Evolutionary conservation across 2,113 vertebrate species (phyloP).

Genomic region (Phyllostomus discolor): DNA sequence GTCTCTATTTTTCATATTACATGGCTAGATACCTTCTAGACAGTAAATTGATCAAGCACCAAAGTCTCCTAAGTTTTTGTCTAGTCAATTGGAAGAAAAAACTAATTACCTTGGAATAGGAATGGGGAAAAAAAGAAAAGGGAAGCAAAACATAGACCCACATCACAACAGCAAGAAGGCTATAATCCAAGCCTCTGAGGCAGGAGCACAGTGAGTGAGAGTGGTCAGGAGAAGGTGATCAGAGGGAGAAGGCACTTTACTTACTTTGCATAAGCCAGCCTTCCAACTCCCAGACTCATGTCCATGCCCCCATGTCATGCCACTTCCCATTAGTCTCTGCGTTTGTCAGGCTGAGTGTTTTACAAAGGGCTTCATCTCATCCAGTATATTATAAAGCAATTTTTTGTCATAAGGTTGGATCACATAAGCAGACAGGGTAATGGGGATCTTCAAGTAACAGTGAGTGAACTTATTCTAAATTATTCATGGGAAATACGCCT

Average conservation of each 20-base stretch:
- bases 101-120: background rate
- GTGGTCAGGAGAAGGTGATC: background rate
- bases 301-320: background rate
- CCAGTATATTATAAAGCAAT: background rate
- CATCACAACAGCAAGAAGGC: background rate
- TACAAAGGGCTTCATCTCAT: background rate
- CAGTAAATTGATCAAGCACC: background rate
- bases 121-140: background rate
- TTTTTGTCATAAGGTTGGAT: background rate
- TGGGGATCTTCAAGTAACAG: background rate
- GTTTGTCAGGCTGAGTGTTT: background rate
- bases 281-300: background rate
- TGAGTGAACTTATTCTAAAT: background rate
- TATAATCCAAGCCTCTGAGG: background rate
- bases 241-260: background rate
- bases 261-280: fast-evolving
- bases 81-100: background rate
- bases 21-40: too few species aligned
- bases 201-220: background rate
- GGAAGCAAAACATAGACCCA: background rate
- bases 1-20: too few species aligned
- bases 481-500: conserved; percentile 24
- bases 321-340: background rate
- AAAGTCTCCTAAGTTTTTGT: background rate
- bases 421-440: background rate